These are phyloP conservation scores for Lateolabrax maculatus DNA, from an alignment of 2,797 vertebrate genomes.

Conservation along the genomic window DNA sequence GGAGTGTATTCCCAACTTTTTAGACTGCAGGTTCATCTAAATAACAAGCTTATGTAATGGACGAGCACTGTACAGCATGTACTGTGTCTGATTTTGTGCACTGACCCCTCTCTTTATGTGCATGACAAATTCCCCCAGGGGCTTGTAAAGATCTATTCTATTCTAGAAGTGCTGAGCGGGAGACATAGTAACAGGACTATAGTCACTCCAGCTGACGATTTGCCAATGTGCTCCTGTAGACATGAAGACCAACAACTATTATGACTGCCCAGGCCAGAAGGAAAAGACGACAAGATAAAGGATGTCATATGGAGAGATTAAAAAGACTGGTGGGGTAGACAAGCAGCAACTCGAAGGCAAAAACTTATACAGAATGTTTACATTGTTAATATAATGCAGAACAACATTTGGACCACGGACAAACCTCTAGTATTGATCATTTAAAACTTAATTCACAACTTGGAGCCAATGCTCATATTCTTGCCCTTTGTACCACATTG, in stretches of 20 bases:
- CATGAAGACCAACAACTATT: constrained; percentile 28
- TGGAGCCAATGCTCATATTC: no score
- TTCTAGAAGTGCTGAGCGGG: constrained; percentile 65
- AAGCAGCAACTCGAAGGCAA: background rate
- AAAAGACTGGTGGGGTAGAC: background rate
- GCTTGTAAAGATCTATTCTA: constrained; percentile 69
- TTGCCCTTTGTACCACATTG: background rate
- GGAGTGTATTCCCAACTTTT: constrained; percentile 35
- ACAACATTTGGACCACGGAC: background rate
- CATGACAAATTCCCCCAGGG: constrained; percentile 66
- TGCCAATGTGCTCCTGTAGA: constrained; percentile 22
- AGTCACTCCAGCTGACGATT: constrained; percentile 36
- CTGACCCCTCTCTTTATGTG: constrained; percentile 65
- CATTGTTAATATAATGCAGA: no score
- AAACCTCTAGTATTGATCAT: background rate
- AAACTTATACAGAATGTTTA: background rate
- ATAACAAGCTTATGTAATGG: constrained; percentile 68
- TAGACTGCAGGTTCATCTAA: constrained; percentile 40
- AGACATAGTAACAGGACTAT: constrained; percentile 44
- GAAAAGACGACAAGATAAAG: constrained; percentile 10
- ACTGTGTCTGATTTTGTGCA: constrained; percentile 64
- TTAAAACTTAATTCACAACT: constrained; percentile 1
- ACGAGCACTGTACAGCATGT: constrained; percentile 63
- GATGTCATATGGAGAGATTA: background rate
- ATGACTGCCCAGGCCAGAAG: background rate